A percentile compares a stretch with the other conserved stretches of the same genome.
Conservation (phyloP, 1,140 invertebrate species). For the Diorhabda carinulata region DNA sequence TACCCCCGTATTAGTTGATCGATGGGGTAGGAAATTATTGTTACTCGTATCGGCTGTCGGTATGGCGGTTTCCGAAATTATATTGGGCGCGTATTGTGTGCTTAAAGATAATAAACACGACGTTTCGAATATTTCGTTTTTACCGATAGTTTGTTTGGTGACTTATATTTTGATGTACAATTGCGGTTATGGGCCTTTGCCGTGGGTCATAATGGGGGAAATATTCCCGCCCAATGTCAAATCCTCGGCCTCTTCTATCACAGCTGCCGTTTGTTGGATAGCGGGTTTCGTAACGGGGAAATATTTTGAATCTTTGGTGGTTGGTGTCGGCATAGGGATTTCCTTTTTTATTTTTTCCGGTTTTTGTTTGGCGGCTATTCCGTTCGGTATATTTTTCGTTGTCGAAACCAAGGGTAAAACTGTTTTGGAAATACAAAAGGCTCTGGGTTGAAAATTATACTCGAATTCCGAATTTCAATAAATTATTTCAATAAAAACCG, state of each 20-base stretch:
- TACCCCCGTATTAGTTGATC: constrained; percentile 71
- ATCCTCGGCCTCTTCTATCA: constrained; percentile 68
- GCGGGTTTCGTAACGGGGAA: constrained; percentile 77
- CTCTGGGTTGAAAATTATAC: constrained; percentile 39
- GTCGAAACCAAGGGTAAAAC: constrained; percentile 71
- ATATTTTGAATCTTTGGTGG: constrained; percentile 61
- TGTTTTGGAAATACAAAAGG: constrained; percentile 61
- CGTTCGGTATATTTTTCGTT: constrained; percentile 59
- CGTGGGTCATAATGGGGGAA: constrained; percentile 82
- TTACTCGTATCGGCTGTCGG: constrained; percentile 67
- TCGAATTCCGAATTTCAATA: neutral
- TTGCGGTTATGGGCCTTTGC: constrained; percentile 75
- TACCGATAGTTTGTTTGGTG: constrained; percentile 64
- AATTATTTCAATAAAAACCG: neutral
- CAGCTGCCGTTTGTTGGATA: constrained; percentile 74
- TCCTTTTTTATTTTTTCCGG: constrained; percentile 78
- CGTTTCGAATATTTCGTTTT: constrained; percentile 53
- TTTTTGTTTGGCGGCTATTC: constrained; percentile 59
- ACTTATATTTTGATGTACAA: constrained; percentile 66
- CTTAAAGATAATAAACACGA: constrained; percentile 49
- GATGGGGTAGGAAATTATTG: constrained; percentile 67
- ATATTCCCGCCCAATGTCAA: constrained; percentile 75
- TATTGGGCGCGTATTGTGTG: constrained; percentile 64
- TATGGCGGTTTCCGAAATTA: constrained; percentile 51
- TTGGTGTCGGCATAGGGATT: constrained; percentile 60